Evolutionary conservation across 2,888 invertebrate genomes (phyloP).

Genomic region (Eupithecia inturbata): DNA sequence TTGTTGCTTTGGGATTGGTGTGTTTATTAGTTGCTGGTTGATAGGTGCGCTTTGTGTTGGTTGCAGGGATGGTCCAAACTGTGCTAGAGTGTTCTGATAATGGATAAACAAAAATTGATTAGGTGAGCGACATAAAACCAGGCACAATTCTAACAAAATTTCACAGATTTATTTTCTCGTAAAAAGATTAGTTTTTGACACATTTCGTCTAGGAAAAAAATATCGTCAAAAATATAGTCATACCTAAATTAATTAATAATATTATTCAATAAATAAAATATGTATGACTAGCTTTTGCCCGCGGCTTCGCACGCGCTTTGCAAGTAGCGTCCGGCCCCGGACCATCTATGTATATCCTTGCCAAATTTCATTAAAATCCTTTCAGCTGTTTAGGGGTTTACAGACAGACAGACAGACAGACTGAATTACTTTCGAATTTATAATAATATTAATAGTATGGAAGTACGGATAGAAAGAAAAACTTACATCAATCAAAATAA

Average conservation of each 20-base stretch:
- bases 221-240: too few relatives aligned
- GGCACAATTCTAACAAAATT: too few relatives aligned
- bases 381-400: too few relatives aligned
- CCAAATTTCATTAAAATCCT: too few relatives aligned
- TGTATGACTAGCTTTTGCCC: too few relatives aligned
- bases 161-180: too few relatives aligned
- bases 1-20: slow-evolving; percentile 25
- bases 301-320: too few relatives aligned
- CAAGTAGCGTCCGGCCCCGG: too few relatives aligned
- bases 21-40: neutral
- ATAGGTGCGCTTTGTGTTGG: neutral
- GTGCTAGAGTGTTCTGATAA: slow-evolving; percentile 34
- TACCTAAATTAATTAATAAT: neutral
- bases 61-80: slow-evolving; percentile 25
- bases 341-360: too few relatives aligned
- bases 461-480: neutral
- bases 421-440: too few relatives aligned
- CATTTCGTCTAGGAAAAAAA: neutral
- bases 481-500: slow-evolving; percentile 39
- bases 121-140: neutral
- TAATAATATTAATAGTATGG: neutral
- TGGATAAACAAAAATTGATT: neutral
- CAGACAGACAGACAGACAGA: too few relatives aligned
- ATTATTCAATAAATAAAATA: too few relatives aligned
- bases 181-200: neutral